phyloP scores from a whole-genome alignment of 2,888 invertebrate genomes.

The Oligia latruncula region DNA sequence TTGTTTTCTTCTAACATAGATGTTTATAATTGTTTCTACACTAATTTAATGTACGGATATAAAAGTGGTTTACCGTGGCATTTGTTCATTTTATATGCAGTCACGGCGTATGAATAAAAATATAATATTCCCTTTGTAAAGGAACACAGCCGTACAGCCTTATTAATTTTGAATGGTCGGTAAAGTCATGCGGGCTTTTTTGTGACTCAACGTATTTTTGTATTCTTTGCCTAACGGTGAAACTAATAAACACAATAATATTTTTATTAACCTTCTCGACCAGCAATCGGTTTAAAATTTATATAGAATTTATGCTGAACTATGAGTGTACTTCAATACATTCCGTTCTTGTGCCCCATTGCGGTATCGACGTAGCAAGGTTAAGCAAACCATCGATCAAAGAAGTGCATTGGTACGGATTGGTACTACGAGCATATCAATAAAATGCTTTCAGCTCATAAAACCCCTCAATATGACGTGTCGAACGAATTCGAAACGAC shows the following conservation, averaged over 20 bases:
- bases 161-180: slow-evolving; percentile 12
- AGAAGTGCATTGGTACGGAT: slow-evolving; percentile 46
- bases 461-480: slow-evolving; percentile 48
- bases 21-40: background rate
- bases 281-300: background rate
- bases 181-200: slow-evolving; percentile 45
- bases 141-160: background rate
- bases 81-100: background rate
- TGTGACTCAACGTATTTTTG: slow-evolving; percentile 37
- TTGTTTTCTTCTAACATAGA: background rate
- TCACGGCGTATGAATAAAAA: background rate
- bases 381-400: slow-evolving; percentile 24
- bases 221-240: slow-evolving; percentile 12
- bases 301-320: background rate
- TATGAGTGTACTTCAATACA: background rate
- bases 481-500: slow-evolving; percentile 48
- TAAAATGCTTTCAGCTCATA: slow-evolving; percentile 38
- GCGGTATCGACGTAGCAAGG: slow-evolving; percentile 30
- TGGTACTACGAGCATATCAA: slow-evolving; percentile 47
- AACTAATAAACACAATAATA: slow-evolving; percentile 2
- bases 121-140: slow-evolving; percentile 5
- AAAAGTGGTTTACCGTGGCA: slow-evolving; percentile 11
- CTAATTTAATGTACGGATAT: background rate
- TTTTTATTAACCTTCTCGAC: background rate
- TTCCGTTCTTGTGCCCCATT: slow-evolving; percentile 19